A percentile compares a stretch with the other conserved stretches of the same genome.
Evolutionary conservation across 2,113 vertebrate species (phyloP).

Genomic region (Elephas maximus): DNA sequence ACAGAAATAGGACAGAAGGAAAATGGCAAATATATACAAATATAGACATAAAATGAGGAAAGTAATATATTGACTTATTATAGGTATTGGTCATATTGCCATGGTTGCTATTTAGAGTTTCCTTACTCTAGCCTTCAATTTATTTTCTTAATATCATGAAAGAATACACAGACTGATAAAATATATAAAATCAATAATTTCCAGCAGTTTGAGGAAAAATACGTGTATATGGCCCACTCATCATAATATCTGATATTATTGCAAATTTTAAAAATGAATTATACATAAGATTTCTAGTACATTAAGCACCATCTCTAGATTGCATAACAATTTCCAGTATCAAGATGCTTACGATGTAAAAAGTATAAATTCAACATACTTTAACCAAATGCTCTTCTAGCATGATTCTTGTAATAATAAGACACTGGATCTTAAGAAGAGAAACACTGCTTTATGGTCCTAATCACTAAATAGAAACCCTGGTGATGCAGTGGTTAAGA

Average conservation of each 20-base stretch:
- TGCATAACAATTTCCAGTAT: background rate
- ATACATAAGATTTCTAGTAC: background rate
- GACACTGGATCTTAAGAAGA: background rate
- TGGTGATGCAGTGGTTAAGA: no score
- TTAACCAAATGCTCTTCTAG: background rate
- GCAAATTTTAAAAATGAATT: background rate
- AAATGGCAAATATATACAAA: background rate
- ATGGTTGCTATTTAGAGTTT: background rate
- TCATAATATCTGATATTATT: background rate
- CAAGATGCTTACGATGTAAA: background rate
- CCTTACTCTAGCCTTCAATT: background rate
- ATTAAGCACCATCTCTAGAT: background rate
- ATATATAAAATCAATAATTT: background rate
- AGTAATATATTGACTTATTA: background rate
- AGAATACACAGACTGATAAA: background rate
- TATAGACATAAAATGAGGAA: background rate
- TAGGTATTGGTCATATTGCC: background rate
- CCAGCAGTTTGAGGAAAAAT: background rate
- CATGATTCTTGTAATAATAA: background rate
- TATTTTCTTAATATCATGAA: background rate
- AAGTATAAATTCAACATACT: background rate
- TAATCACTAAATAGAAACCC: background rate
- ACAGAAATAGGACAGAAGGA: background rate
- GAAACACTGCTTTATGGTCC: background rate
- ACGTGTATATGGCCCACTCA: background rate